Base-by-base conservation (phyloP, 2,888 invertebrate genomes). In the Phragmatobia fuliginosa region DNA sequence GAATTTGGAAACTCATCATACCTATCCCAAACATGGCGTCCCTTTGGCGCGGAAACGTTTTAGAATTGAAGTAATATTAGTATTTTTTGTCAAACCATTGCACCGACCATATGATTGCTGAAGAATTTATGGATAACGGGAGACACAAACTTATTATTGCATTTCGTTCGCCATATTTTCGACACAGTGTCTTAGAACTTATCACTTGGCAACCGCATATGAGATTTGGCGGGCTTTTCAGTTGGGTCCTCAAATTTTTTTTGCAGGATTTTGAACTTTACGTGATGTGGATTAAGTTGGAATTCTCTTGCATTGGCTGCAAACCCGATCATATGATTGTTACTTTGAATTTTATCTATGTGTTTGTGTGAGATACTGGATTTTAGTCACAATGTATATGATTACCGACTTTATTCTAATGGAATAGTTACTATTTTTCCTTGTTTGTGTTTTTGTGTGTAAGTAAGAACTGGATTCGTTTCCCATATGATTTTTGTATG, bases 401-500 rank as follows among this genome's bases (percentile, higher is more conserved):
- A 85, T 72, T 83, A 78, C 81, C 11, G 64, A 72, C 74, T 68
- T 72, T 88, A 82, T 65, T 0, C 0, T 0, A 0, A 0, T 0
- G 0, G 0, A 0, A 16, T 85, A 88, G 71, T 62, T 72, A 70
- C 41, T 8, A 77, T 65, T 81, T 84, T 85, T 7, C 5, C 28
- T 59, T 70, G 18, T 3, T 0, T 1, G 3, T 1, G n/a, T 41
- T 72, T 68, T 63, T 67, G 63, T 59, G 41, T 72, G 16, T 70
- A 67, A 88, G 86, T 87, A 85, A 75, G 85, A 93, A 93, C 93
- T 90, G 92, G 93, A 93, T 92, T 91, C 81, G 86, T 86, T 90
- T 91, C 92, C 92, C 93, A 93, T 93, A 93, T 93, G 93, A 93
- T 92, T 92, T 92, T 90, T 91, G 92, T 92, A 88, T 91, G 88